Evolutionary conservation across 2,888 invertebrate genomes (phyloP), one percentile per base, ranked within the genome.

Genomic region (Drosophila borealis): DNA sequence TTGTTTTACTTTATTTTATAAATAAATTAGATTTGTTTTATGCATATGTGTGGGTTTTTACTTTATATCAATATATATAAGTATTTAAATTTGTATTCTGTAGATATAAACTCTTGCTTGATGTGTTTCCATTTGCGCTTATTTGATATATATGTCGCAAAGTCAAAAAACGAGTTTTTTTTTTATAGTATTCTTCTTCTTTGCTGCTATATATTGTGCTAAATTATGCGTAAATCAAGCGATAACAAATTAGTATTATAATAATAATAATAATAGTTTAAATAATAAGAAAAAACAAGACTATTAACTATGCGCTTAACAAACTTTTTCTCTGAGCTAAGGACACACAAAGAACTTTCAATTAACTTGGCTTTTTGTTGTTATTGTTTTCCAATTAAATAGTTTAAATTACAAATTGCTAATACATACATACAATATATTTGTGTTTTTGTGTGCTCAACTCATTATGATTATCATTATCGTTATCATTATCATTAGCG

Each of bases 351-450:
- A 64, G 66, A 56, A 48, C 25, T 25, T 25, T 25, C 25, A 45
- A 53, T 61, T 55, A 25, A 55, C 13, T 55, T 45, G 55, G 46
- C 57, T 51, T 70, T 66, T 54, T 11, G 17, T 45, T 44, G 34
- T 21, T 62, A 42, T 50, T 55, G 48, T 42, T 51, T 67, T 70
- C 66, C 72, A 84, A 80, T 84, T 85, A 80, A 82, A 85, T 82
- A 82, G 80, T 82, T 85, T 85, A 81, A 85, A 82, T 83, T 83
- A 83, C 82, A 86, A 86, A 86, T 83, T 83, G 83, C 83, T 83
- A 86, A 83, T 83, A 86, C 83, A 81, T 82, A 84, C 81, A 76
- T 74, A 70, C 64, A 70, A 67, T 76, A 68, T 63, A 46, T 59
- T 37, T 49, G 39, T 69, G 55, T 64, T 36, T 74, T 46, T 70